Conservation (phyloP, 2,797 vertebrate species). For the Salarias fasciatus region DNA sequence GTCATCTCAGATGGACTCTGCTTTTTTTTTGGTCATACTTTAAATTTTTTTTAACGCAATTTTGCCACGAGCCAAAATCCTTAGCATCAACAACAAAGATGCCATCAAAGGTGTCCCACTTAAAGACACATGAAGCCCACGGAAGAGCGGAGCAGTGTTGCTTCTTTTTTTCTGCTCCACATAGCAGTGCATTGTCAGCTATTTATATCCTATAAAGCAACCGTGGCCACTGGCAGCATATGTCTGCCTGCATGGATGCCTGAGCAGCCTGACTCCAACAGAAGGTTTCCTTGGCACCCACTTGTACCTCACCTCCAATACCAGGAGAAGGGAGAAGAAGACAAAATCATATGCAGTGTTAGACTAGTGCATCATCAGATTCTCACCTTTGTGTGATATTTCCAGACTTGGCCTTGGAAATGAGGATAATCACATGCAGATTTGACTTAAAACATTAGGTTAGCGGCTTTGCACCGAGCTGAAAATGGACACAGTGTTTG, state of each 20-base stretch:
- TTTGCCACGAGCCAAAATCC: constrained; percentile 49
- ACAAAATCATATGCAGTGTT: constrained; percentile 8
- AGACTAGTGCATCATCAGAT: no score
- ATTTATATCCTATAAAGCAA: constrained; percentile 78
- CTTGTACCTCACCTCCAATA: constrained; percentile 23
- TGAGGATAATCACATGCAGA: background rate
- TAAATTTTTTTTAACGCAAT: constrained; percentile 9
- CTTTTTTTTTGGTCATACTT: constrained; percentile 6
- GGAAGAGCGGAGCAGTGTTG: constrained; percentile 51
- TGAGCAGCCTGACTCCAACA: constrained; percentile 51
- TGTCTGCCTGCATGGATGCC: constrained; percentile 69
- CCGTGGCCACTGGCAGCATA: constrained; percentile 74
- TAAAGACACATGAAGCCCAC: constrained; percentile 52
- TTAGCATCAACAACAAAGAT: constrained; percentile 46
- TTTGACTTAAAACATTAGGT: background rate
- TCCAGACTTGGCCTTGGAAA: background rate
- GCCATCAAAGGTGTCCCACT: constrained; percentile 65
- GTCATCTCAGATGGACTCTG: constrained; percentile 2
- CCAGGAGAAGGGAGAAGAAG: background rate
- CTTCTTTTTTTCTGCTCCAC: constrained; percentile 78
- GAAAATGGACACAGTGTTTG: background rate
- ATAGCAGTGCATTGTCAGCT: constrained; percentile 80
- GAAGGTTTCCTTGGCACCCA: constrained; percentile 36
- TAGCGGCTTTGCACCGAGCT: background rate
- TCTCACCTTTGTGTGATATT: constrained; percentile 1